phyloP scores from a whole-genome alignment of 2,797 vertebrate species.

The Chelidonichthys spinosus region DNA sequence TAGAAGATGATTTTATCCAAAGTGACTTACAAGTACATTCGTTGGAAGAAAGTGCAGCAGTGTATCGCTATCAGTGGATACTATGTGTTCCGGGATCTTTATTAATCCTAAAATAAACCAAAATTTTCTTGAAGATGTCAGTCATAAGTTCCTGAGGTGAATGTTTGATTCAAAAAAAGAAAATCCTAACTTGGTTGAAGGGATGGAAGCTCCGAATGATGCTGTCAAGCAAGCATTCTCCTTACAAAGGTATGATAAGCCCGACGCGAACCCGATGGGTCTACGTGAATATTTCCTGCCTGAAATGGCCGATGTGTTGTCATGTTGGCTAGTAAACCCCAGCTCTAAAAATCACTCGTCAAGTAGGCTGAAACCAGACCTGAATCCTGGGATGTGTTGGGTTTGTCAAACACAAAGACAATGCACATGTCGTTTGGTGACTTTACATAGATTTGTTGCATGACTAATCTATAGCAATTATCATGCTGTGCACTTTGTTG shows the following conservation, averaged over 20 bases:
- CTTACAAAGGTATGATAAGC: background rate
- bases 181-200: conserved; percentile 3
- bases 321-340: too few relatives aligned
- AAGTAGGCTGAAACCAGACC: too few relatives aligned
- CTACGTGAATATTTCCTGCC: background rate
- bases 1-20: too few relatives aligned
- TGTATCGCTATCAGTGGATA: too few relatives aligned
- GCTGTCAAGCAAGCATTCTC: background rate
- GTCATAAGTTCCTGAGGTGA: conserved; percentile 8
- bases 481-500: background rate
- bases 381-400: too few relatives aligned
- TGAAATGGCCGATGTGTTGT: too few relatives aligned
- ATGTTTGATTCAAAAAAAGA: background rate
- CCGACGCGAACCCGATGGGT: background rate
- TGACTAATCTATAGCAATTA: background rate
- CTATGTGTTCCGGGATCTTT: background rate
- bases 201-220: background rate
- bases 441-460: background rate
- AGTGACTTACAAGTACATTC: too few relatives aligned
- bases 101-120: conserved; percentile 8
- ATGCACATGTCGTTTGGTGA: background rate
- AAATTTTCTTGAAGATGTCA: conserved; percentile 6
- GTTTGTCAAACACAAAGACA: background rate
- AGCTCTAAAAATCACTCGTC: too few relatives aligned
- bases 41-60: too few relatives aligned